Base-by-base conservation (phyloP, 2,113 vertebrate genomes). In the Psittacus erithacus region DNA sequence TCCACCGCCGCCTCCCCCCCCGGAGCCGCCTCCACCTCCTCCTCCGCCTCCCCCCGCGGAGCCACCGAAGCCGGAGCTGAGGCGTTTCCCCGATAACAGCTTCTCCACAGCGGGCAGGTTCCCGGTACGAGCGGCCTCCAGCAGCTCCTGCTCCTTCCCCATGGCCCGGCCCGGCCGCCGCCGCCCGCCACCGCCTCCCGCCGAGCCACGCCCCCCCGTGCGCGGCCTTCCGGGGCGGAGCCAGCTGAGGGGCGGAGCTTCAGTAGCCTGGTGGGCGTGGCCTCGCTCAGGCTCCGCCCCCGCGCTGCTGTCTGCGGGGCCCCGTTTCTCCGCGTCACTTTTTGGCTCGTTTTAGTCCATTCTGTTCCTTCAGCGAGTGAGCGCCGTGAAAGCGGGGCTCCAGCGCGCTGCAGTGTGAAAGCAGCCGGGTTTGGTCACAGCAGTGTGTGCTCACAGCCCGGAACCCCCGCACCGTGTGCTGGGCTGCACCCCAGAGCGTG, bases 141-240 rank as follows among this genome's bases (percentile, higher is more conserved):
- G 98, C 92, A 99, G 98, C 98, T 99, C 99, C 98, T 99, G 99
- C 98, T 99, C 99, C 97, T 99, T 99, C 98, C 99, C 99, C 99
- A 99, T 99, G 95, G 96, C 95, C 84, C 94, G 89, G 86, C 69
- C 82, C 86, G 71, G 62, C 93, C 95, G 84, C 94, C 79, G 93
- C 65, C 83, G 87, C 91, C 86, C 94, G 86, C 94, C 68, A 53
- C 95, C 96, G 86, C 95, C 65, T 68, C 47, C 62, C 39, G 68
- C 60, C 24, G 25, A 46, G 39, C 82, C 53, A 25, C 50, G 82
- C 79, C 43, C 62, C 80, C 77, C 90, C 24, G 24, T 50, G 49
- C 49, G 49, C 49, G 27, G 38, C 41, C 46, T 19, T 3, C 0
- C 4, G 22, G 41, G 55, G 70, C 46, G 71, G 38, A 10, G 15